Evolutionary conservation across 1,140 invertebrate species (phyloP).

Genomic region (Thaumatotibia leucotreta): DNA sequence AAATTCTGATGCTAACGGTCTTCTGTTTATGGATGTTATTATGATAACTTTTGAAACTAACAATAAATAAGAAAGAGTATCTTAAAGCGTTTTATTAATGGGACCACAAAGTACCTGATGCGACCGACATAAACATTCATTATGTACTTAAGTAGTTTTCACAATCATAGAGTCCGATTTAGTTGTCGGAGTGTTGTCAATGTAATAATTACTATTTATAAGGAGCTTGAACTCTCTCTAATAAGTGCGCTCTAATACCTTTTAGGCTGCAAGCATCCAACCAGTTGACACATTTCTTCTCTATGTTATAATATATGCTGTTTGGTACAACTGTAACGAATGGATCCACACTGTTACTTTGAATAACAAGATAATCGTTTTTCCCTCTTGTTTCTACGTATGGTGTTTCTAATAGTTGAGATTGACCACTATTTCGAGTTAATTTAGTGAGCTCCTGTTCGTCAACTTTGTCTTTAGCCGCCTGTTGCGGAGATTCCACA

Average conservation of each 20-base stretch:
- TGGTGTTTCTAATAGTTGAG: not conserved
- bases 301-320: constrained; percentile 52
- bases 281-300: constrained; percentile 48
- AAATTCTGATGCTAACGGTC: constrained; percentile 29
- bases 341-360: not conserved
- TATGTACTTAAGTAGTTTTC: no score
- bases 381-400: not conserved
- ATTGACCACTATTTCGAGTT: not conserved
- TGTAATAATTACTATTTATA: no score
- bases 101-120: no score
- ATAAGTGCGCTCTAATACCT: constrained; percentile 2
- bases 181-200: no score
- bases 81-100: constrained; percentile 9
- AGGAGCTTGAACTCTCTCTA: not conserved
- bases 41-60: constrained; percentile 52
- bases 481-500: no score
- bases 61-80: constrained; percentile 42
- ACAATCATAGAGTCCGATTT: no score
- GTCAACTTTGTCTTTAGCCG: not conserved
- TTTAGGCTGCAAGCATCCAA: constrained; percentile 36
- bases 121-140: no score
- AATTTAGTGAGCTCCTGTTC: not conserved
- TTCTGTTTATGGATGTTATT: constrained; percentile 39
- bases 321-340: constrained; percentile 39
- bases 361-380: not conserved